A percentile compares a stretch with the other conserved stretches of the same genome.
Evolutionary conservation across 2,888 invertebrate genomes (phyloP).

Genomic region (Antheraea yamamai): DNA sequence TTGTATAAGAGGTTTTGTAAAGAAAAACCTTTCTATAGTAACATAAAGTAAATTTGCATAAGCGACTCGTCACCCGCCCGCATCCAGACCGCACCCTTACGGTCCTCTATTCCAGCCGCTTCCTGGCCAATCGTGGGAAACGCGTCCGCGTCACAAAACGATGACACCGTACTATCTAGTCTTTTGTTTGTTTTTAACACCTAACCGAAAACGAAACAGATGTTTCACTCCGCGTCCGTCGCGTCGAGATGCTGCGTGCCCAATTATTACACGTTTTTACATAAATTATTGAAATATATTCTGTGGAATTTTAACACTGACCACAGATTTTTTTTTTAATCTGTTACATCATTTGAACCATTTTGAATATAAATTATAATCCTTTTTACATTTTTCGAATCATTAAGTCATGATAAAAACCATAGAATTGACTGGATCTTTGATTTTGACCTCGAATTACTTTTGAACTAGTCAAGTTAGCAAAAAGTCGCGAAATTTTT

Average conservation of each 20-base stretch:
- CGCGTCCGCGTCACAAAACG: constrained; percentile 27
- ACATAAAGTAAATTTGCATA: background rate
- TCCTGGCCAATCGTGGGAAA: constrained; percentile 60
- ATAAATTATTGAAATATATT: background rate
- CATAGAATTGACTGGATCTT: too few species aligned
- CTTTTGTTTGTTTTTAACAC: constrained; percentile 33
- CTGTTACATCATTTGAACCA: background rate
- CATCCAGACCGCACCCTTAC: constrained; percentile 24
- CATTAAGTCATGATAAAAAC: too few species aligned
- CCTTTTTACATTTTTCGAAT: too few species aligned
- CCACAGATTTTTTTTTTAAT: background rate
- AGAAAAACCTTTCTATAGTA: background rate
- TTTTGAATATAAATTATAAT: too few species aligned
- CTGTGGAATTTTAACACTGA: background rate
- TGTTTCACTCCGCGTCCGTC: background rate
- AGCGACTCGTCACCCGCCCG: constrained; percentile 29
- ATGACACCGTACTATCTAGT: constrained; percentile 29
- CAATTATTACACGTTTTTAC: constrained; percentile 2
- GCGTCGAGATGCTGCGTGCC: constrained; percentile 23
- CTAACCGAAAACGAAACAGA: constrained; percentile 18
- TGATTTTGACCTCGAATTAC: too few species aligned
- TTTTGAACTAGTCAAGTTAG: too few species aligned
- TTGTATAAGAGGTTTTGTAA: too few species aligned
- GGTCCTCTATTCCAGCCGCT: constrained; percentile 33
- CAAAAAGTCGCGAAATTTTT: too few species aligned